phyloP scores from a whole-genome alignment of 1,140 invertebrate species.

The Bombus pyrosoma region DNA sequence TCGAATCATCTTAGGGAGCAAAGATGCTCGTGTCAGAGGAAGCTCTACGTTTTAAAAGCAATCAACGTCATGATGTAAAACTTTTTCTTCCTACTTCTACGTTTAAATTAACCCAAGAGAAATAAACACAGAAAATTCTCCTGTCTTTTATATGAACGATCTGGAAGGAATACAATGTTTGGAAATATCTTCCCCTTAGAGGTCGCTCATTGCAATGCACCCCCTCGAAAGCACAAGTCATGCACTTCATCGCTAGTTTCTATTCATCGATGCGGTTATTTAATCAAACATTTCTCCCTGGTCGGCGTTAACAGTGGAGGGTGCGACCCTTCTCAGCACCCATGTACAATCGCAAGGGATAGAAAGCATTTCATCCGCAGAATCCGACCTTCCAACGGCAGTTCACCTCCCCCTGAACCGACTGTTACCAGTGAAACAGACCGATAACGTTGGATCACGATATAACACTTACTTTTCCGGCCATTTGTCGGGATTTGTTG shows the following conservation, averaged over 20 bases:
- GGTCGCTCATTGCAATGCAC: slow-evolving; percentile 77
- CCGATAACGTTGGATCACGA: slow-evolving; percentile 69
- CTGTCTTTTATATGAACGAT: background rate
- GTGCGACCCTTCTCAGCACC: slow-evolving; percentile 71
- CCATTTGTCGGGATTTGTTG: slow-evolving; percentile 73
- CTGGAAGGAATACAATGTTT: background rate
- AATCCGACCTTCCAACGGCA: slow-evolving; percentile 70
- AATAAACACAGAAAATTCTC: background rate
- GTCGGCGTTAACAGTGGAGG: slow-evolving; percentile 65
- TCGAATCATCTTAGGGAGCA: slow-evolving; percentile 55
- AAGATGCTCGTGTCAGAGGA: background rate
- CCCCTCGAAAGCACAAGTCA: slow-evolving; percentile 77
- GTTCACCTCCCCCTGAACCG: slow-evolving; percentile 24
- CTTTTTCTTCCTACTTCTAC: slow-evolving; percentile 25
- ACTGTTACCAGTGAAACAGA: slow-evolving; percentile 43
- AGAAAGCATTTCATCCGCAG: slow-evolving; percentile 72
- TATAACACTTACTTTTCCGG: slow-evolving; percentile 73
- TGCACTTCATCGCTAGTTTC: slow-evolving; percentile 80
- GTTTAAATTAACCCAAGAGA: background rate
- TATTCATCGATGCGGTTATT: slow-evolving; percentile 82
- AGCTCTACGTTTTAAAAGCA: background rate
- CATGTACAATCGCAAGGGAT: slow-evolving; percentile 53
- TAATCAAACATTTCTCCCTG: slow-evolving; percentile 80
- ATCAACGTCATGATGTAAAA: slow-evolving; percentile 59
- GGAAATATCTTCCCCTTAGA: background rate